Percentiles rank a stretch among this genome's conserved stretches.
These are phyloP conservation scores for Coreius guichenoti DNA, from an alignment of 2,797 vertebrate genomes.

Conservation along the genomic window DNA sequence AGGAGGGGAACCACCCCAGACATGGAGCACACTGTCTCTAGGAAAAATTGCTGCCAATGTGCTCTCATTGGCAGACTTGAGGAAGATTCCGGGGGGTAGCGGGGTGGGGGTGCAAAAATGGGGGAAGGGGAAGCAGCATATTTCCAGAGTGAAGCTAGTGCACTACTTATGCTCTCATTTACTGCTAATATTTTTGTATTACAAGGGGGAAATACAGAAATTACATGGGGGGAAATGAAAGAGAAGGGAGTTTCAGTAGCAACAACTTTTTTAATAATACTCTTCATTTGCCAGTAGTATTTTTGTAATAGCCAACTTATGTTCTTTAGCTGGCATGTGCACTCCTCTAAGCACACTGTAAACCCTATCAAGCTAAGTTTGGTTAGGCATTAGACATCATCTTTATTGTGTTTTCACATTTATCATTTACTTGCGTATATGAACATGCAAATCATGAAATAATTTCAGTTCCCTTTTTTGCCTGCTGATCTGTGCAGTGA, in stretches of 20 bases:
- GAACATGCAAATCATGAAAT: not conserved
- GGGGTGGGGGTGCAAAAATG: constrained; percentile 46
- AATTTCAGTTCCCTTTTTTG: too few species aligned
- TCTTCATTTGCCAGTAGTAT: not conserved
- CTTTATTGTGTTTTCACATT: not conserved
- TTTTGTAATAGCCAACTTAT: not conserved
- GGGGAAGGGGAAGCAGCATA: constrained; percentile 55
- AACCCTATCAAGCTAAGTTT: not conserved
- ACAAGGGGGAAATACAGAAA: constrained; percentile 42
- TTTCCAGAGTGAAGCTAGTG: constrained; percentile 54
- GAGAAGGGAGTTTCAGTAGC: not conserved
- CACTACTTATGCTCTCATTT: constrained; percentile 58
- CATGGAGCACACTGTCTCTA: constrained; percentile 74
- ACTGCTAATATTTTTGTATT: constrained; percentile 56
- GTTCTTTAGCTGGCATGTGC: constrained; percentile 8
- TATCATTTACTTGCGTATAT: not conserved
- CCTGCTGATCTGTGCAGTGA: too few species aligned
- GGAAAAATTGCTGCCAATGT: constrained; percentile 73
- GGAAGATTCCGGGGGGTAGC: constrained; percentile 71
- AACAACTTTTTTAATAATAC: not conserved
- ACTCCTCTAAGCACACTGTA: not conserved
- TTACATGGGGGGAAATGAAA: not conserved
- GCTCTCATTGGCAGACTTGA: constrained; percentile 76
- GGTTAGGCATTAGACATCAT: not conserved
- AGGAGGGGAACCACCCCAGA: constrained; percentile 61